Evolutionary conservation across 2,888 invertebrate genomes (phyloP).

Genomic region (Pegoplata infirma): DNA sequence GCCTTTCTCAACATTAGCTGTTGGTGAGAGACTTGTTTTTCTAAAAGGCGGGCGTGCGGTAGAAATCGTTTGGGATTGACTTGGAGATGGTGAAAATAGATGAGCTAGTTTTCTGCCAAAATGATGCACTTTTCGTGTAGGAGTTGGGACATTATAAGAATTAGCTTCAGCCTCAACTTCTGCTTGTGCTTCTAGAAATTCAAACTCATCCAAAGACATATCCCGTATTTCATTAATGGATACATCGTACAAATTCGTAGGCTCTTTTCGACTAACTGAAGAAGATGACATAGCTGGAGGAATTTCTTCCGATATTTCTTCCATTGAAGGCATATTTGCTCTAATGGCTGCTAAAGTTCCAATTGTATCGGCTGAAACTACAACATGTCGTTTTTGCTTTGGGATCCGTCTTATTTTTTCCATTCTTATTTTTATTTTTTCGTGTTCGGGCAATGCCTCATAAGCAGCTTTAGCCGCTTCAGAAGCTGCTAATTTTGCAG

Average conservation of each 20-base stretch:
- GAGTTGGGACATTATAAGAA: not conserved
- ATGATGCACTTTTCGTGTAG: conserved; percentile 5
- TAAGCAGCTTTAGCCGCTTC: conserved; percentile 27
- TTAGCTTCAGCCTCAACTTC: not conserved
- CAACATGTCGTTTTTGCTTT: conserved; percentile 1
- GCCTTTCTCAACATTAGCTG: not conserved
- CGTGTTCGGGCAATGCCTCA: conserved; percentile 30
- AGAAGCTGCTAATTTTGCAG: conserved; percentile 9
- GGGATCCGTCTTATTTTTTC: conserved; percentile 20
- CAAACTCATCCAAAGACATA: conserved; percentile 26
- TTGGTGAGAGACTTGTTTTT: not conserved
- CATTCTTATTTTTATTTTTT: conserved; percentile 45
- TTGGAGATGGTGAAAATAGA: not conserved
- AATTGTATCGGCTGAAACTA: conserved; percentile 30
- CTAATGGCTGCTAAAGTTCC: conserved; percentile 46
- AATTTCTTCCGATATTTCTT: not conserved
- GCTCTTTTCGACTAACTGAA: too few species aligned
- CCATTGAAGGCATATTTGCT: conserved; percentile 18
- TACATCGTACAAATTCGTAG: too few species aligned
- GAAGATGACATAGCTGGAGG: not conserved
- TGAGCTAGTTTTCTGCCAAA: not conserved
- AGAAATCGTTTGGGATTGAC: not conserved
- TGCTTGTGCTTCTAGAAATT: conserved; percentile 21
- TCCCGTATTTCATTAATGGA: not conserved
- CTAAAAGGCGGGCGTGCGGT: not conserved